Percentiles rank a stretch among this genome's conserved stretches.
phyloP scores from a whole-genome alignment of 2,797 vertebrate genomes.

The Eulemur mongoz region DNA sequence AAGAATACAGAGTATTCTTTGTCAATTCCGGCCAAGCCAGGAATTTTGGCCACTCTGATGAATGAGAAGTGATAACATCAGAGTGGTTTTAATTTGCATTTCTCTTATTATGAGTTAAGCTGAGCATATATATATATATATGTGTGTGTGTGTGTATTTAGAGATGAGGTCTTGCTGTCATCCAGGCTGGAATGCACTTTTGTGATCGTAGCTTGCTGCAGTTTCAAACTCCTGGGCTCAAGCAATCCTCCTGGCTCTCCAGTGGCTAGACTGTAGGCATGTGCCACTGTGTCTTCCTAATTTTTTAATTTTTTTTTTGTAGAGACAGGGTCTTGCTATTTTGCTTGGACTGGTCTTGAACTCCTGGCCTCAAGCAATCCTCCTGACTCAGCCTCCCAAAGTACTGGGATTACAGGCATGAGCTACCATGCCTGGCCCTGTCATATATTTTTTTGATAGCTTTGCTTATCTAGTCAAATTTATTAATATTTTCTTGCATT shows the following conservation, averaged over 20 bases:
- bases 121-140: no score
- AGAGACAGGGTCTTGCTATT: not conserved
- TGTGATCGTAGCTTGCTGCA: not conserved
- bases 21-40: not conserved
- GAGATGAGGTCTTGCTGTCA: not conserved
- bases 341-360: not conserved
- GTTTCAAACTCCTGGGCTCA: not conserved
- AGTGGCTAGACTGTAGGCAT: not conserved
- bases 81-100: not conserved
- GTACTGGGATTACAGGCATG: no score
- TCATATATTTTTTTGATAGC: not conserved
- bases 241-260: not conserved
- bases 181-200: not conserved
- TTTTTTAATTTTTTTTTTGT: not conserved
- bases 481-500: not conserved
- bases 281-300: not conserved
- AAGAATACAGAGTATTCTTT: not conserved
- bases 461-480: not conserved
- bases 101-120: not conserved
- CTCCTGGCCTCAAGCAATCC: not conserved
- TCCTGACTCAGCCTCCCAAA: not conserved
- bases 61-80: not conserved
- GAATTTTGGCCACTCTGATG: not conserved
- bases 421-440: no score
- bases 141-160: not conserved